phyloP scores from a whole-genome alignment of 2,797 vertebrate genomes.

The Alectoris magna region DNA sequence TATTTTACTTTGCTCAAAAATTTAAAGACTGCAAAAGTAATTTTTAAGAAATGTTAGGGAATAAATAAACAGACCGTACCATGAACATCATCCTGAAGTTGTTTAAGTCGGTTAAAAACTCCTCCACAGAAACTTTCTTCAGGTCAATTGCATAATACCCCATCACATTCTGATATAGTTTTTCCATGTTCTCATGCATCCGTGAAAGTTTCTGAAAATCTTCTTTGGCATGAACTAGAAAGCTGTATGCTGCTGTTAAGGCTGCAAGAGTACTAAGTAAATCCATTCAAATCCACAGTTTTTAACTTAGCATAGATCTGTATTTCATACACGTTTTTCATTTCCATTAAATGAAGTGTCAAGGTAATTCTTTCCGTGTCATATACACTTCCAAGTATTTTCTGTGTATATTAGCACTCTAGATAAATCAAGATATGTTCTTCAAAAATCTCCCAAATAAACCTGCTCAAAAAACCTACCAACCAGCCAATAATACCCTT shows the following conservation, averaged over 20 bases:
- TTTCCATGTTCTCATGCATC: constrained; percentile 91
- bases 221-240: constrained; percentile 86
- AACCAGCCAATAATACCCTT: neutral
- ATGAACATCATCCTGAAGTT: constrained; percentile 93
- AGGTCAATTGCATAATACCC: constrained; percentile 90
- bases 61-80: constrained; percentile 75
- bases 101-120: constrained; percentile 93
- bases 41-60: neutral
- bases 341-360: neutral
- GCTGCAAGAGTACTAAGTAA: constrained; percentile 29
- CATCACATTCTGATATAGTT: constrained; percentile 87
- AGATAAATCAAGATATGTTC: neutral
- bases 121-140: constrained; percentile 95
- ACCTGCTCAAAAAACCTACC: neutral
- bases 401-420: neutral
- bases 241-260: constrained; percentile 87
- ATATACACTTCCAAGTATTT: neutral
- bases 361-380: neutral
- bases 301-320: neutral
- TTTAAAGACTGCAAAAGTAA: neutral
- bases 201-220: constrained; percentile 88
- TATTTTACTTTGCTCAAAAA: neutral
- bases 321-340: neutral
- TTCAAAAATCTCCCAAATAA: neutral
- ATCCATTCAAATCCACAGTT: neutral